Evolutionary conservation across 2,113 vertebrate species (phyloP), one percentile per base, ranked within the genome.

Genomic region (Dipodomys stephensi): DNA sequence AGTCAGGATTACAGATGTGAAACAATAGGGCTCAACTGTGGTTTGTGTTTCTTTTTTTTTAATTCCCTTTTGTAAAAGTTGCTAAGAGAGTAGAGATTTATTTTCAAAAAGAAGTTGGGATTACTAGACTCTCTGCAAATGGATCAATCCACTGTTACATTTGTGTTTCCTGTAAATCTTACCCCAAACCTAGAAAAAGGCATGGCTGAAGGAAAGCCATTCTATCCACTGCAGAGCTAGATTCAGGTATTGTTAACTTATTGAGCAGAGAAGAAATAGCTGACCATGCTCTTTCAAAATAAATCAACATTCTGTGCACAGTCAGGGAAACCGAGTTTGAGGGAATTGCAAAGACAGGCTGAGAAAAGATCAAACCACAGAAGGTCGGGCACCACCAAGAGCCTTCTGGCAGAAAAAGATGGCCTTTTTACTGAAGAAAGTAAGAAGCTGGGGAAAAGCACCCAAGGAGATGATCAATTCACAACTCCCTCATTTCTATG

Each of bases 291-390:
- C 74, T 97, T 95, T 91, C 84, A 83, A 80, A 95, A 73, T 69
- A 94, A 72, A 91, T 92, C 94, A 86, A 90, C 81, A 95, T 95
- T 94, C 94, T 1, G 25, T 80, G 39, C 87, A 92, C 74, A 46
- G 84, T 77, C 88, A 90, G n/a, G 68, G 79, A 96, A 94, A 77
- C 49, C 39, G 46, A 78, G 90, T 79, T 80, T 90, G 87, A 96
- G 79, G 87, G 73, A 77, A 81, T 90, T 27, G 74, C 78, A 95
- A 76, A 90, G 87, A 94, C 60, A 91, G 93, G 62, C 71, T 76
- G 82, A 90, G 88, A 79, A 92, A 94, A 94, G 89, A 95, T 96
- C 89, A 96, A 94, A 76, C 91, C 81, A n/a, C 92, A 69, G 90
- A 96, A 94, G 93, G 95, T 87, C 94, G 92, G 91, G 81, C 23